Conservation (phyloP, 2,797 vertebrate species). For the Lindbergichthys nudifrons region DNA sequence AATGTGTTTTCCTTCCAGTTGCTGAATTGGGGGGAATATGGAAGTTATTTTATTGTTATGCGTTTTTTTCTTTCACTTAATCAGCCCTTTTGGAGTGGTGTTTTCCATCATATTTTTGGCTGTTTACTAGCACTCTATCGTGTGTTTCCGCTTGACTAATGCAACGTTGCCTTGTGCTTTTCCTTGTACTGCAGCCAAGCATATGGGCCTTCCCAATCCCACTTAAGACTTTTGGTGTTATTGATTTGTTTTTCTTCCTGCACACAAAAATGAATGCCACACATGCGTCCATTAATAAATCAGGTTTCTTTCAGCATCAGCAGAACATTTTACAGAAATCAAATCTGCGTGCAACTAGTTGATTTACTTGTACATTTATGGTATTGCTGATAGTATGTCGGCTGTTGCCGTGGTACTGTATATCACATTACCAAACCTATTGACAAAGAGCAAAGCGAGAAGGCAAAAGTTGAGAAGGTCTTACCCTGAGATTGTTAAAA, state of each 20-base stretch:
- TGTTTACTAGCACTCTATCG: slow-evolving; percentile 66
- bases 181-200: slow-evolving; percentile 62
- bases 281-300: slow-evolving; percentile 64
- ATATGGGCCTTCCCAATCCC: slow-evolving; percentile 60
- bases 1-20: slow-evolving; percentile 40
- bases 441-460: slow-evolving; percentile 62
- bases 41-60: slow-evolving; percentile 73
- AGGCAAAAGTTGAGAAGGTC: slow-evolving; percentile 40
- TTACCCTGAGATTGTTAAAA: slow-evolving; percentile 48
- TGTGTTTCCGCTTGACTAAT: slow-evolving; percentile 65
- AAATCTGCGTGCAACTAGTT: slow-evolving; percentile 60
- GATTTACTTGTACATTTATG: slow-evolving; percentile 74
- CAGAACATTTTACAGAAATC: slow-evolving; percentile 52
- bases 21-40: slow-evolving; percentile 63
- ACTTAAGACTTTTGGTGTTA: slow-evolving; percentile 57
- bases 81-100: slow-evolving; percentile 53
- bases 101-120: slow-evolving; percentile 71
- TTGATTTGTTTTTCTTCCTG: slow-evolving; percentile 57
- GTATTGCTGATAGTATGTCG: slow-evolving; percentile 72
- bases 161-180: slow-evolving; percentile 46
- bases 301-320: slow-evolving; percentile 55
- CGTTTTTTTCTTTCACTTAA: slow-evolving; percentile 60
- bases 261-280: slow-evolving; percentile 54
- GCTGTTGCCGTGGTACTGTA: slow-evolving; percentile 61
- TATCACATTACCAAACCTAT: slow-evolving; percentile 69